Base-by-base conservation (phyloP, 2,113 vertebrate genomes). In the Collichthys lucidus region DNA sequence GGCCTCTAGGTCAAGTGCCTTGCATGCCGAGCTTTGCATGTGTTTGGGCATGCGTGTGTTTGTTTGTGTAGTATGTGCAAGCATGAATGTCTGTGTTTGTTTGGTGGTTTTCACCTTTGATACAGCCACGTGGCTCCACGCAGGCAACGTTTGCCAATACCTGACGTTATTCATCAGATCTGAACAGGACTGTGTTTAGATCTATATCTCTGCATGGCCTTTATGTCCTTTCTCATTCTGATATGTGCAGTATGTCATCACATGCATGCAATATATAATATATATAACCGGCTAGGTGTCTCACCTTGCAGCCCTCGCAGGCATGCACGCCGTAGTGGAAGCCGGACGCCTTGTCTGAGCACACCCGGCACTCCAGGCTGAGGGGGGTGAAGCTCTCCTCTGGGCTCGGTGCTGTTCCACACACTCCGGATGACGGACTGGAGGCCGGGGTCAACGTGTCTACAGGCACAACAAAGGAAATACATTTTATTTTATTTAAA, bases 251-350 rank as follows among this genome's bases (percentile, higher is more conserved):
- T 63, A 22, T 11, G 50, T 42, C 14, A 20, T 17, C 2, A 17
- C 50, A 62, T 49, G 52, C n/a, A 53, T 8, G 11, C 55, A 35
- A 3, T 5, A 47, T 7, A n/a, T 49, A 11, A 31, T 29, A 15
- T 4, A 35, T 29, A 17, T 3, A 35, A 29, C 8, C 52, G 44
- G 53, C 63, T 14, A 3, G 0, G 7, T 35, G n/a, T 29, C 89
- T 93, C 94, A 99, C 98, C 97, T 99, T 99, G 94, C 98, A 99
- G 86, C 98, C 98, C 91, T 99, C 98, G 57, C 98, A 99, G 5
- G 98, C 98, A 5, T 99, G 98, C 14, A 99, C 98, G n/a, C 98
- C 98, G 0, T 99, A 99, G 91, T 99, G 98, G 92, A 98, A 99
- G 80, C 98, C 98, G 0, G 98, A 99, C 55, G 98, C 98, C 81